phyloP scores from a whole-genome alignment of 2,888 invertebrate genomes.

The Callyntrura sp. region DNA sequence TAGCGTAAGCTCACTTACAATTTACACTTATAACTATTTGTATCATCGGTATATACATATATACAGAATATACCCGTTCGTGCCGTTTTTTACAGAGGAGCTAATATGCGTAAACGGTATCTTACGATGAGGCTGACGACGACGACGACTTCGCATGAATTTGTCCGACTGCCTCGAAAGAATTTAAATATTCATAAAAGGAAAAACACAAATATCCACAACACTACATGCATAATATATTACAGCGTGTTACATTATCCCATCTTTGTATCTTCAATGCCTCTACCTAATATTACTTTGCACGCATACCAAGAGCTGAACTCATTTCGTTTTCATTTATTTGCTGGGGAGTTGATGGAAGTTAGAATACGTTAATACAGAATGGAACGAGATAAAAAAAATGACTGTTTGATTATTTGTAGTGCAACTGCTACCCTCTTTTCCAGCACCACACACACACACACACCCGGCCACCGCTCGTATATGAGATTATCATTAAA shows the following conservation, averaged over 20 bases:
- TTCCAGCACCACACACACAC: neutral
- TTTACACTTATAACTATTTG: too few species aligned
- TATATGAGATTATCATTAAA: constrained; percentile 21
- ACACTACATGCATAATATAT: constrained; percentile 18
- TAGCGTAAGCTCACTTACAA: too few species aligned
- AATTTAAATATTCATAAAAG: too few species aligned
- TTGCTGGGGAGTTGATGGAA: constrained; percentile 15
- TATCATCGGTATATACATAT: too few species aligned
- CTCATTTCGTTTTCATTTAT: constrained; percentile 59
- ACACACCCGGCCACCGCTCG: neutral
- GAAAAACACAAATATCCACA: too few species aligned
- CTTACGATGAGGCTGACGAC: too few species aligned
- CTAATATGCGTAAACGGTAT: too few species aligned
- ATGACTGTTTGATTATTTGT: constrained; percentile 21
- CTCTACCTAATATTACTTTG: neutral
- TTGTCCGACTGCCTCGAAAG: too few species aligned
- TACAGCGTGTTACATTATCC: neutral
- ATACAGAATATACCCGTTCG: too few species aligned
- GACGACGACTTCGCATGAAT: too few species aligned
- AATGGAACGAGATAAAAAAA: constrained; percentile 7
- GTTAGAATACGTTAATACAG: neutral
- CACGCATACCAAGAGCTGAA: constrained; percentile 15
- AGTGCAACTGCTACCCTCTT: neutral
- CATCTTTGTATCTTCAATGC: constrained; percentile 4
- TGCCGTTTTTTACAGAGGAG: too few species aligned